A percentile compares a stretch with the other conserved stretches of the same genome.
These are phyloP conservation scores for Mycalesis mineus DNA, from an alignment of 2,888 invertebrate species.

Conservation along the genomic window DNA sequence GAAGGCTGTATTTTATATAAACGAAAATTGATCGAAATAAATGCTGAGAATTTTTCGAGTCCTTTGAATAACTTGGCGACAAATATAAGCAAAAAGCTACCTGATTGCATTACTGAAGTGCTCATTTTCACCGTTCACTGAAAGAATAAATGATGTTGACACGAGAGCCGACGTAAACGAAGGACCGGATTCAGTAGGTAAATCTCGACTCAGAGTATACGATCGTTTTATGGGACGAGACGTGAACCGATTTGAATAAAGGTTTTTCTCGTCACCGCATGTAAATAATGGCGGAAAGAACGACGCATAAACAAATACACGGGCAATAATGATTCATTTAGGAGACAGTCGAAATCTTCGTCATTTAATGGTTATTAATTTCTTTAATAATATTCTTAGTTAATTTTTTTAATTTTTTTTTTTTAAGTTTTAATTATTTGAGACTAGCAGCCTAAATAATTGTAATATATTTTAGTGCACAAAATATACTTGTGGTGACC, in stretches of 20 bases:
- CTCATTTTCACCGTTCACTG: constrained; percentile 31
- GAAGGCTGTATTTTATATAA: no score
- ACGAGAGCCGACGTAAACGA: constrained; percentile 32
- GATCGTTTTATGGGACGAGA: constrained; percentile 36
- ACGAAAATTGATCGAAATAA: no score
- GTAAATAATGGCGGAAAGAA: neutral
- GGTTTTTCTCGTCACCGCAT: neutral
- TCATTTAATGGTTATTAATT: neutral
- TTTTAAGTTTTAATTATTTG: no score
- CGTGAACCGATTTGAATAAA: constrained; percentile 45
- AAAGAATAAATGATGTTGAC: constrained; percentile 37
- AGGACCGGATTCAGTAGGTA: constrained; percentile 20
- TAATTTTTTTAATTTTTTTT: no score
- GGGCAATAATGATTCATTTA: neutral
- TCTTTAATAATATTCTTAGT: no score
- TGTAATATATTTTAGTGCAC: no score
- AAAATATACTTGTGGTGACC: no score
- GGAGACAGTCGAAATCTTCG: neutral
- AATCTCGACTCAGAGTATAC: constrained; percentile 11
- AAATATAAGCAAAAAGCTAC: no score
- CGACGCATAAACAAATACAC: constrained; percentile 1
- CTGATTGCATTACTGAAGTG: neutral
- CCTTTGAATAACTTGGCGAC: no score
- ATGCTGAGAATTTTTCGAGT: no score
- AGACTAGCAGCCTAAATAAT: no score